Evolutionary conservation across 2,888 invertebrate genomes (phyloP).

Genomic region (Patella pellucida): DNA sequence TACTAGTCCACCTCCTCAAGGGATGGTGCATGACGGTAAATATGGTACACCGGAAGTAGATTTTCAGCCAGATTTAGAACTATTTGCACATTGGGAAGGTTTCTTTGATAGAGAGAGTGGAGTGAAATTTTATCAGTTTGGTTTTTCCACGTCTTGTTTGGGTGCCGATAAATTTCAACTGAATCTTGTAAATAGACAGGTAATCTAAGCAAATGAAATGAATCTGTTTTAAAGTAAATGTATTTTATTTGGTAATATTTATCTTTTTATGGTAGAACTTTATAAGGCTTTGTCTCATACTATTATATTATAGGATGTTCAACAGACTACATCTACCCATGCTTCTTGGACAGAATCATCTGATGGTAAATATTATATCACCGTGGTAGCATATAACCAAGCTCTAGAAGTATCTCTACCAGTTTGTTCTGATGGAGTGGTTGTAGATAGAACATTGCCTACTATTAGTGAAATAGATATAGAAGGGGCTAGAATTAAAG

Average conservation of each 20-base stretch:
- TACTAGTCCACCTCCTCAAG: conserved; percentile 48
- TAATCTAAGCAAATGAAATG: no score
- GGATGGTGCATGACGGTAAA: conserved; percentile 48
- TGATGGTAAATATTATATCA: conserved; percentile 44
- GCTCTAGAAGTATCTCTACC: conserved; percentile 47
- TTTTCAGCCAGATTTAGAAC: conserved; percentile 38
- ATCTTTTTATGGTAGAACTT: no score
- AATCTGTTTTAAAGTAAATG: no score
- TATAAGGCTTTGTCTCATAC: no score
- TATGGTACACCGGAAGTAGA: conserved; percentile 46
- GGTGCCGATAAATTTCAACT: conserved; percentile 15
- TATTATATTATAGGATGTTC: background rate
- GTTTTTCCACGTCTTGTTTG: conserved; percentile 37
- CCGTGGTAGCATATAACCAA: conserved; percentile 53
- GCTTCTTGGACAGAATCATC: conserved; percentile 35
- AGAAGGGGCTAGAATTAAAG: conserved; percentile 32
- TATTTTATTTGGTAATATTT: no score
- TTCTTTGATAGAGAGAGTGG: conserved; percentile 59
- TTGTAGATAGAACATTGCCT: conserved; percentile 36
- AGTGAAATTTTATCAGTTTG: conserved; percentile 48
- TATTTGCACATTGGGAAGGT: conserved; percentile 51
- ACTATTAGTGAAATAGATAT: conserved; percentile 34
- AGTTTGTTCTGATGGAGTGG: conserved; percentile 56
- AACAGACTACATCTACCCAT: conserved; percentile 32
- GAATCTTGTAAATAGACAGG: no score